phyloP scores from a whole-genome alignment of 2,113 vertebrate species.

The Pelobates fuscus region DNA sequence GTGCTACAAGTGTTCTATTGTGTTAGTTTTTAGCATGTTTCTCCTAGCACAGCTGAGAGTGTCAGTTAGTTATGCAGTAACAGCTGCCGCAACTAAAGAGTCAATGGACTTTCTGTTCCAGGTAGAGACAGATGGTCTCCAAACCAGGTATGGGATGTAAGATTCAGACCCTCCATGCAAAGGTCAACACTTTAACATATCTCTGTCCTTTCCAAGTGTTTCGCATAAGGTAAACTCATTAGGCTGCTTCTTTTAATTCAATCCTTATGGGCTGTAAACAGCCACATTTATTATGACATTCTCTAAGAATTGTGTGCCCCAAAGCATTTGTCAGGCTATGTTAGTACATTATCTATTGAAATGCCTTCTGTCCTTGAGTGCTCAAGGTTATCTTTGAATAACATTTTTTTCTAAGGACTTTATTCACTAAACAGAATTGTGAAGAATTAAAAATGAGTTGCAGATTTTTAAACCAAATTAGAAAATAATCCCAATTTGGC shows the following conservation, averaged over 20 bases:
- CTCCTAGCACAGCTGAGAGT: conserved; percentile 75
- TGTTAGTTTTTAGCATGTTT: conserved; percentile 58
- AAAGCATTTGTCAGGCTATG: too few relatives aligned
- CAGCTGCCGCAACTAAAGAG: conserved; percentile 72
- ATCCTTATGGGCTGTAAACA: too few relatives aligned
- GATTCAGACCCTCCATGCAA: not conserved
- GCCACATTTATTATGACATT: too few relatives aligned
- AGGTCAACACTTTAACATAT: conserved; percentile 15
- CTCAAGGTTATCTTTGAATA: too few relatives aligned
- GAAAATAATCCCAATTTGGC: too few relatives aligned
- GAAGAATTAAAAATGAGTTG: too few relatives aligned
- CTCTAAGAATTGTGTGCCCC: too few relatives aligned
- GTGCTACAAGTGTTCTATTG: conserved; percentile 69
- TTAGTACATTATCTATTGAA: too few relatives aligned
- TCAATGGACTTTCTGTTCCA: conserved; percentile 76
- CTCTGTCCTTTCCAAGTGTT: not conserved
- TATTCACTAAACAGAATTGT: too few relatives aligned
- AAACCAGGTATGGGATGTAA: conserved; percentile 64
- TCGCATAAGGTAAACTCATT: not conserved
- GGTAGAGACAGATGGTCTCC: conserved; percentile 75
- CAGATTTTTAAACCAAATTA: too few relatives aligned
- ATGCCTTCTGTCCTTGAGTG: too few relatives aligned
- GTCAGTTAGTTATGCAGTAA: conserved; percentile 71
- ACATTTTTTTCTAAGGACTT: too few relatives aligned
- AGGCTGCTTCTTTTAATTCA: not conserved